phyloP scores from a whole-genome alignment of 2,888 invertebrate species.

The Meiosimyza decipiens region DNA sequence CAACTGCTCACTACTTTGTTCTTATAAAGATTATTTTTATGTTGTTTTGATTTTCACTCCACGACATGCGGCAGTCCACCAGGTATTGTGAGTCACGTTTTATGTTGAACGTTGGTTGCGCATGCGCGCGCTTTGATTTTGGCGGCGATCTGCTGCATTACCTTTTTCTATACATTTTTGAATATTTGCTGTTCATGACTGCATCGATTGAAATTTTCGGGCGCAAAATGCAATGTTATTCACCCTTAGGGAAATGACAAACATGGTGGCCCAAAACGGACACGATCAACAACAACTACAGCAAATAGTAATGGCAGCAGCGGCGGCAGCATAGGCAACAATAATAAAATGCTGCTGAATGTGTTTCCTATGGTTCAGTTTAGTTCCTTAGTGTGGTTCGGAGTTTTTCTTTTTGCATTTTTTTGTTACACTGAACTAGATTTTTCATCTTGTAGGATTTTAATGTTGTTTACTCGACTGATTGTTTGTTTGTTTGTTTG shows the following conservation, averaged over 20 bases:
- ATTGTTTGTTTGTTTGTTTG: slow-evolving; percentile 2
- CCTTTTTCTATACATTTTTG: no score
- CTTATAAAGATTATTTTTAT: no score
- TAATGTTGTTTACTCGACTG: no score
- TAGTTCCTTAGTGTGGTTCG: no score
- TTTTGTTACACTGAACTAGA: slow-evolving; percentile 16
- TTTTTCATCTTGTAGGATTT: slow-evolving; percentile 3
- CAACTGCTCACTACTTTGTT: no score
- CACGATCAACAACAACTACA: slow-evolving; percentile 10
- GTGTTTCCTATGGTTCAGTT: no score
- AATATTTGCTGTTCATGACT: background rate
- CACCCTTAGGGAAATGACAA: slow-evolving; percentile 18
- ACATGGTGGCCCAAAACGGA: slow-evolving; percentile 29
- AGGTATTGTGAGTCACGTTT: slow-evolving; percentile 13
- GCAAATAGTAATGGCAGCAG: background rate
- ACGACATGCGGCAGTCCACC: no score
- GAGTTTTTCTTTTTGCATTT: background rate
- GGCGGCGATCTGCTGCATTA: slow-evolving; percentile 1
- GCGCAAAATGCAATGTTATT: slow-evolving; percentile 28
- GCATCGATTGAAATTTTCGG: slow-evolving; percentile 6
- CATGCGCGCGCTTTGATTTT: slow-evolving; percentile 20
- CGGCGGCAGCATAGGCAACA: background rate
- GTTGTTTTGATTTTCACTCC: no score
- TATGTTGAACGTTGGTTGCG: slow-evolving; percentile 1
- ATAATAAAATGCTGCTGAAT: background rate